A percentile compares a stretch with the other conserved stretches of the same genome.
phyloP scores from a whole-genome alignment of 2,797 vertebrate genomes.

The Fistularia tabacaria region DNA sequence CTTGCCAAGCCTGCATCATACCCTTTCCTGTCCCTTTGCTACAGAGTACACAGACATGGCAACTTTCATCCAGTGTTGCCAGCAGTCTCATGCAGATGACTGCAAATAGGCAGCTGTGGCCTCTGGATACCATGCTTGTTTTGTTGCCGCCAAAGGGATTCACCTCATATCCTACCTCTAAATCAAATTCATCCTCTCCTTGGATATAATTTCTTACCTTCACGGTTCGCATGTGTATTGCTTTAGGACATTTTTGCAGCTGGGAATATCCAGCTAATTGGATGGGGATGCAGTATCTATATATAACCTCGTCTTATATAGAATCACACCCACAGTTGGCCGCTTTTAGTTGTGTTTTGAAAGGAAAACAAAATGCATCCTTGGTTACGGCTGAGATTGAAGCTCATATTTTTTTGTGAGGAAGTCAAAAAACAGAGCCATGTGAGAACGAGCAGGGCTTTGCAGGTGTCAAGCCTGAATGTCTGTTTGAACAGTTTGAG shows the following conservation, averaged over 20 bases:
- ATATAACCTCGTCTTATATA: constrained; percentile 29
- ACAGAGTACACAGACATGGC: constrained; percentile 22
- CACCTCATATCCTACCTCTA: constrained; percentile 21
- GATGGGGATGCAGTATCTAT: constrained; percentile 28
- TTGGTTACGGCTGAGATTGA: too few relatives aligned
- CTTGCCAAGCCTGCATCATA: constrained; percentile 15
- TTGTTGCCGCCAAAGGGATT: constrained; percentile 17
- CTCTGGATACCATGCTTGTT: constrained; percentile 43
- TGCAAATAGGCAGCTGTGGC: constrained; percentile 58
- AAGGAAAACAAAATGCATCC: too few relatives aligned
- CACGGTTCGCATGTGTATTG: constrained; percentile 55
- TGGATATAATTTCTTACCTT: constrained; percentile 39
- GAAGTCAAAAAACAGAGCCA: constrained; percentile 4
- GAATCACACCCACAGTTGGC: constrained; percentile 32
- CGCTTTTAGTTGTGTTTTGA: constrained; percentile 7
- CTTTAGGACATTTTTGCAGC: constrained; percentile 49
- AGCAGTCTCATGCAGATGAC: constrained; percentile 45
- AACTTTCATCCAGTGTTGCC: constrained; percentile 22
- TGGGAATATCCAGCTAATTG: constrained; percentile 61
- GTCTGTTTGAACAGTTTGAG: constrained; percentile 18
- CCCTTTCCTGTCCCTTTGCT: constrained; percentile 5
- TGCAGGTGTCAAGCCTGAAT: too few relatives aligned
- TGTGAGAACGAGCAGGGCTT: constrained; percentile 1
- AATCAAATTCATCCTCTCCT: constrained; percentile 4
- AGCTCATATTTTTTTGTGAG: too few relatives aligned